Evolutionary conservation across 2,888 invertebrate genomes (phyloP), one percentile per base, ranked within the genome.

Genomic region (Noctua janthe): DNA sequence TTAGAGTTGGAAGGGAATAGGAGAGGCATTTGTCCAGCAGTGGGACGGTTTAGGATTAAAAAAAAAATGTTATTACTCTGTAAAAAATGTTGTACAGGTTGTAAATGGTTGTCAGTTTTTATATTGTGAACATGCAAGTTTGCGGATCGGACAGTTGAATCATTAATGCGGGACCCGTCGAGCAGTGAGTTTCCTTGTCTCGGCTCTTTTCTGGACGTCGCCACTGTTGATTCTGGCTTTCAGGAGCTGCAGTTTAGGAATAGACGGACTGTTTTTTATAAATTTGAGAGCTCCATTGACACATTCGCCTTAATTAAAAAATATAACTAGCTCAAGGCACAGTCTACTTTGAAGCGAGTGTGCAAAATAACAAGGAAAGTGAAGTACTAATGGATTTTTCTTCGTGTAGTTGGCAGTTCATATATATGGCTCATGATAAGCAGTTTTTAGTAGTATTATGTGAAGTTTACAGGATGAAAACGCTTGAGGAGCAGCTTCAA

Each of bases 301-400:
- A 2, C 7, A 51, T 62, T 81, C 13, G 2, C 79, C 82, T 81
- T 81, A 73, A 81, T 51, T 62, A 11, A 47, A 74, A 81, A 82
- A 64, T 74, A 73, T 11, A 51, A 81, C 43, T 35, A 62, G 20
- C 43, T 29, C 1, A 20, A 62, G 29, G 11, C 17, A 64, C n/a
- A 39, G n/a, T 78, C 10, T 71, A 35, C 78, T 85, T 79, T 71
- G 74, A 82, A 71, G 66, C 66, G 54, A 78, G 71, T 66, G 64
- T 51, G 59, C 54, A 59, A 79, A 75, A 75, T 84, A 71, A 72
- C 79, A 74, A 70, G 51, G n/a, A 64, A 83, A 84, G 71, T 78
- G 59, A 78, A 64, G 51, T 74, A 39, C 73, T 84, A 82, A 84
- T 82, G 66, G 71, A 76, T 82, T 86, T 85, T 82, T 76, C 71